Evolutionary conservation across 2,797 vertebrate species (phyloP), one percentile per base, ranked within the genome.

Genomic region (Lindbergichthys nudifrons): DNA sequence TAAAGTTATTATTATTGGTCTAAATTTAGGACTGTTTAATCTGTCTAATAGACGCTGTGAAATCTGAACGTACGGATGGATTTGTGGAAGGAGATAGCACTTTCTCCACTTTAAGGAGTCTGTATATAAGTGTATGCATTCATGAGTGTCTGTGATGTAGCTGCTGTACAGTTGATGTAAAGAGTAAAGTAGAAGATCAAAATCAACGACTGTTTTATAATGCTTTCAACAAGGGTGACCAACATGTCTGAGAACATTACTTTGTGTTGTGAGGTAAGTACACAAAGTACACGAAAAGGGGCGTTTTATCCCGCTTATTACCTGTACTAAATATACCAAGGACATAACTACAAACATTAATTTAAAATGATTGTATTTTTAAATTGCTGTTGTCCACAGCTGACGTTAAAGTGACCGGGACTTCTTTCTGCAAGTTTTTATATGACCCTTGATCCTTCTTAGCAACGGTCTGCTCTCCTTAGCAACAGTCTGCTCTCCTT

Each of bases 71-170:
- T 85, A 56, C 11, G 58, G 81, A 85, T 75, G 73, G 84, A 83
- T 89, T 79, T 26, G 80, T 90, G 84, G 92, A 92, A 93, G 92
- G 88, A 93, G 89, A 83, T 85, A 88, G 92, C 90, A 93, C 92
- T 93, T 93, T 93, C 87, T 90, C 83, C 66, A 23, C 80, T 88
- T 86, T 88, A 77, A 80, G 85, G 89, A 91, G 86, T 89, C 70
- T 91, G 87, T 91, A 89, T 71, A 81, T 89, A 81, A 61, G 64
- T 89, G 77, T 87, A 36, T 83, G 65, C 64, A 52, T 85, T 77
- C 50, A 52, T 69, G 52, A 84, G 73, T 82, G 46, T 70, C 47
- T 84, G 65, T 30, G 52, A 73, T 81, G 85, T 89, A 88, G 85
- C 78, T 88, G 81, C 72, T 91, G 88, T 86, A 86, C 82, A 83